Conservation (phyloP, 2,888 invertebrate genomes). For the Pharmacophagus antenor region DNA sequence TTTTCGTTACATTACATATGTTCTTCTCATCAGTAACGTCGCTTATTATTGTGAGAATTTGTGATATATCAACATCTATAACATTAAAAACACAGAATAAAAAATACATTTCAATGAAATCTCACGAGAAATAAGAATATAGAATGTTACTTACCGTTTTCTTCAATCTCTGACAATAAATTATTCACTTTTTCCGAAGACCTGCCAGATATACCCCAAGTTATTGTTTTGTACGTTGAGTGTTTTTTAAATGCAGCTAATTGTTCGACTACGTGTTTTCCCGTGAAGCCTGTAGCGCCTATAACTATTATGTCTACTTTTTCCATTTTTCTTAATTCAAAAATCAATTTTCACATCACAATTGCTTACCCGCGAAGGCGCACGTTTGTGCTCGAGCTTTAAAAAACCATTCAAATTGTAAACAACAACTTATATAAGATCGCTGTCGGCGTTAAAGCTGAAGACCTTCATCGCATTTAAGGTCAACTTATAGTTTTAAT, state of each 20-base stretch:
- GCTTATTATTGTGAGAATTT: conserved; percentile 42
- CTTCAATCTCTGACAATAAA: conserved; percentile 36
- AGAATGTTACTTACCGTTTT: conserved; percentile 34
- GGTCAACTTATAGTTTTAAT: conserved; percentile 8
- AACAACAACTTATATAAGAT: conserved; percentile 16
- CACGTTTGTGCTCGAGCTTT: conserved; percentile 6
- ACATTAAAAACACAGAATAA: conserved; percentile 10
- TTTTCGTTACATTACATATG: conserved; percentile 39
- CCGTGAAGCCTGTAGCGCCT: conserved; percentile 53
- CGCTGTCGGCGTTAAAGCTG: conserved; percentile 1
- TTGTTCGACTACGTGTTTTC: conserved; percentile 42
- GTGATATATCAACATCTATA: conserved; percentile 43
- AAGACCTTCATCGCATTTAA: conserved; percentile 16
- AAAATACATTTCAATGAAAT: background rate
- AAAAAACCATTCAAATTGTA: conserved; percentile 14
- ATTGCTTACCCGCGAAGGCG: background rate
- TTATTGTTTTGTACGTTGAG: conserved; percentile 36
- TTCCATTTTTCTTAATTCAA: conserved; percentile 26
- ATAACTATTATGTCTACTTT: conserved; percentile 46
- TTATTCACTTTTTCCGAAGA: conserved; percentile 55
- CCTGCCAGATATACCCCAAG: conserved; percentile 47
- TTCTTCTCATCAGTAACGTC: conserved; percentile 44
- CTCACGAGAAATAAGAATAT: background rate
- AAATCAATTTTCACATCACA: conserved; percentile 9
- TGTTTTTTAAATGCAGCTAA: conserved; percentile 37